Conservation (phyloP, 2,113 vertebrate genomes). For the Cyphomyrus discorhynchus region DNA sequence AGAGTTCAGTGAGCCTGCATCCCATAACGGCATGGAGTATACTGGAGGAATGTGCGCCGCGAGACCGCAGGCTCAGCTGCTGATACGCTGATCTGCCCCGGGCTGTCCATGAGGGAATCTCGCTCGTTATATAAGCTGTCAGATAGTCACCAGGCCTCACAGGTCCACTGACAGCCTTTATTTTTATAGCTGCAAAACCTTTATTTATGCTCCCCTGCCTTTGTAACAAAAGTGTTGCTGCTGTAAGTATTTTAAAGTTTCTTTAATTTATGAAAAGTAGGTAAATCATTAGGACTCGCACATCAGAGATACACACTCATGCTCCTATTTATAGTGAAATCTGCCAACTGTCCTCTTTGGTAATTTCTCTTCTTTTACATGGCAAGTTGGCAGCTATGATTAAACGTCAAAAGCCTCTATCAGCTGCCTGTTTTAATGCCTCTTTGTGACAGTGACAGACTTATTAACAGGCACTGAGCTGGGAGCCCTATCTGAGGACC, state of each 20-base stretch:
- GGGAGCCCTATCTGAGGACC: background rate
- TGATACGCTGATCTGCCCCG: background rate
- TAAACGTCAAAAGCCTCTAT: background rate
- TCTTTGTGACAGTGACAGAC: slow-evolving; percentile 2
- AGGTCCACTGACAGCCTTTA: background rate
- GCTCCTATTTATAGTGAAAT: background rate
- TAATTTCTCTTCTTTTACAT: background rate
- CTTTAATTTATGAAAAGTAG: background rate
- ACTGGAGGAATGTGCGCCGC: background rate
- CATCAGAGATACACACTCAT: background rate
- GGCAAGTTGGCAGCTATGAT: background rate
- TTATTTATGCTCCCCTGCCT: background rate
- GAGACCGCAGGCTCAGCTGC: background rate
- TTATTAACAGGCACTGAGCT: background rate
- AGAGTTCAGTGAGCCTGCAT: background rate
- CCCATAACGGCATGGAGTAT: slow-evolving; percentile 30
- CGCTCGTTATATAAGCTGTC: background rate
- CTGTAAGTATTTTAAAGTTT: background rate
- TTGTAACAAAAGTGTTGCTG: background rate
- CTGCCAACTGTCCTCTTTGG: background rate
- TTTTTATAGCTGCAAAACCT: background rate
- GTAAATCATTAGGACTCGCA: background rate
- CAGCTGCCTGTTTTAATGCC: background rate
- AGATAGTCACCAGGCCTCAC: background rate
- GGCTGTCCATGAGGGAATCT: background rate